These are phyloP conservation scores for Seira sanloemensis DNA, from an alignment of 2,888 invertebrate genomes.

Conservation along the genomic window DNA sequence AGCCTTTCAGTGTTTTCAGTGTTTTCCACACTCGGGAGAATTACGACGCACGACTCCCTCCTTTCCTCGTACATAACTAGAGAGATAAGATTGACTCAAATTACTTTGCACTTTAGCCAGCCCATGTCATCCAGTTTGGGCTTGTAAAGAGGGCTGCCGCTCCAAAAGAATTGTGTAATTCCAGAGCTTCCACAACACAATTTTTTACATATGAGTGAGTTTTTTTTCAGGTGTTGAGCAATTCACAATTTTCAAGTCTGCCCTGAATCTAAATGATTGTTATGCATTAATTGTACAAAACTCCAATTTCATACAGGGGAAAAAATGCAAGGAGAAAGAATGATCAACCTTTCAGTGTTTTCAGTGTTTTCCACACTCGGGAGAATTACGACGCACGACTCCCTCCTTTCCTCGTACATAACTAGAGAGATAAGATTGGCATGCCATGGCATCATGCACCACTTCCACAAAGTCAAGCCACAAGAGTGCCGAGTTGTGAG, in stretches of 20 bases:
- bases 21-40: slow-evolving; percentile 2
- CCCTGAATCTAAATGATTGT: slow-evolving; percentile 71
- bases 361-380: background rate
- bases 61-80: background rate
- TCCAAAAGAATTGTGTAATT: background rate
- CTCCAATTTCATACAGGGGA: background rate
- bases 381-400: slow-evolving; percentile 47
- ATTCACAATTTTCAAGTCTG: too few species aligned
- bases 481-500: background rate
- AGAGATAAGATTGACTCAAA: background rate
- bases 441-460: slow-evolving; percentile 22
- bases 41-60: slow-evolving; percentile 43
- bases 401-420: background rate
- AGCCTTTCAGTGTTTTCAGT: background rate
- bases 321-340: background rate
- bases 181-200: background rate
- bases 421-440: slow-evolving; percentile 20
- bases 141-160: slow-evolving; percentile 27
- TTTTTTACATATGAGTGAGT: slow-evolving; percentile 12
- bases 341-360: background rate
- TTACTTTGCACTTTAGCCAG: background rate
- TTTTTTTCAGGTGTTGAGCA: slow-evolving; percentile 50
- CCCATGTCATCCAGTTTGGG: slow-evolving; percentile 36
- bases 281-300: slow-evolving; percentile 64
- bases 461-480: slow-evolving; percentile 8